These are phyloP conservation scores for Calephelis virginiensis DNA, from an alignment of 1,140 invertebrate species.

Conservation along the genomic window DNA sequence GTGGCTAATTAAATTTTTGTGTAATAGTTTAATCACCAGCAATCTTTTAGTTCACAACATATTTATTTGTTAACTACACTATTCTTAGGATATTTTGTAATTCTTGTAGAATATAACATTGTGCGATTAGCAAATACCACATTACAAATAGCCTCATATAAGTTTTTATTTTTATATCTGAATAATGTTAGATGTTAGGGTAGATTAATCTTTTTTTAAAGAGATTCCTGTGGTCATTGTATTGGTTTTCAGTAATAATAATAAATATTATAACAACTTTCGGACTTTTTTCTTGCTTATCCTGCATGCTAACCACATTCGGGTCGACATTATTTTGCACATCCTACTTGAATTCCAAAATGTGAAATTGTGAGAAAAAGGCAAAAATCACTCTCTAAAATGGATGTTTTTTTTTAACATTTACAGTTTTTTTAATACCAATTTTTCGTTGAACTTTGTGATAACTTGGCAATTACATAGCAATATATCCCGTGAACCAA, in stretches of 20 bases:
- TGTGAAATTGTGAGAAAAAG: background rate
- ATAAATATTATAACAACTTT: conserved; percentile 65
- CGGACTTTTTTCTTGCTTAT: conserved; percentile 66
- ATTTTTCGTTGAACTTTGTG: background rate
- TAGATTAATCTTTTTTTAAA: conserved; percentile 44
- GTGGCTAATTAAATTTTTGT: conserved; percentile 2
- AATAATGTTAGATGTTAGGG: conserved; percentile 42
- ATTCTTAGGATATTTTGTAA: conserved; percentile 16
- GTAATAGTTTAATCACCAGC: conserved; percentile 4
- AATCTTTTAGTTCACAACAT: conserved; percentile 8
- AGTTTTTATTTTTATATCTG: conserved; percentile 71
- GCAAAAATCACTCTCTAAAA: background rate
- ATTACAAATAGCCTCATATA: conserved; percentile 49
- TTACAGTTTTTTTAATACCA: conserved; percentile 7
- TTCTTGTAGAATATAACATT: conserved; percentile 11
- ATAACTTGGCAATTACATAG: background rate
- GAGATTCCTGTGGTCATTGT: conserved; percentile 54
- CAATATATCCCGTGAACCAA: background rate
- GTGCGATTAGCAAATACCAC: conserved; percentile 16
- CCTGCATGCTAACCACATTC: conserved; percentile 55
- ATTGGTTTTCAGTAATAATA: conserved; percentile 60
- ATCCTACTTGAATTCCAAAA: conserved; percentile 1
- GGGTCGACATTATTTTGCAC: background rate
- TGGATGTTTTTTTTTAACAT: background rate
- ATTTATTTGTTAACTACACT: conserved; percentile 12